phyloP scores from a whole-genome alignment of 2,797 vertebrate genomes.

The Leptatherina wallacei region DNA sequence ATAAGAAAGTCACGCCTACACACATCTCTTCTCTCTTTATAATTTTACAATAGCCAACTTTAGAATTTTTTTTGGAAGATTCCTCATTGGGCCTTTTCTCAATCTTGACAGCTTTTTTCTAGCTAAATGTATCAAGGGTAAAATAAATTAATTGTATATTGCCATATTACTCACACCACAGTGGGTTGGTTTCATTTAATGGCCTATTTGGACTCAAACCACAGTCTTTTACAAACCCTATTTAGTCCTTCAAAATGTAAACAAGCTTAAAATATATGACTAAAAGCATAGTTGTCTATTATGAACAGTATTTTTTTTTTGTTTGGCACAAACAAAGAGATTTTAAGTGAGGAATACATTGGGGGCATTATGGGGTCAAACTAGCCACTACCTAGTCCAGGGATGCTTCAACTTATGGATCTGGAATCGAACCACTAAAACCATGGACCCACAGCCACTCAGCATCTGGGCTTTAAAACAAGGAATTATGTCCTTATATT shows the following conservation, averaged over 20 bases:
- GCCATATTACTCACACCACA: too few species aligned
- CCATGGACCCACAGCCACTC: background rate
- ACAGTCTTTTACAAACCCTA: background rate
- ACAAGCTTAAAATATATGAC: background rate
- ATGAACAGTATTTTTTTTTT: background rate
- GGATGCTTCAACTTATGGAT: background rate
- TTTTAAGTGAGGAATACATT: background rate
- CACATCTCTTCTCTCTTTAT: background rate
- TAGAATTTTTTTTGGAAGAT: background rate
- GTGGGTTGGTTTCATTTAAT: background rate
- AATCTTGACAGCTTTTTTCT: background rate
- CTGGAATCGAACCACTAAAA: background rate
- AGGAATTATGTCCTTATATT: background rate
- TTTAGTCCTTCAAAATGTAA: background rate
- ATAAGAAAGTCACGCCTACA: background rate
- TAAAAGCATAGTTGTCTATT: background rate
- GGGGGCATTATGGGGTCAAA: background rate
- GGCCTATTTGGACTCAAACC: background rate
- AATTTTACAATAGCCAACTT: background rate
- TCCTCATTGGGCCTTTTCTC: background rate
- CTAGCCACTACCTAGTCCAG: background rate
- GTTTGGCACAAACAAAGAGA: too few species aligned
- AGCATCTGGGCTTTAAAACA: background rate
- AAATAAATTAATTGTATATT: too few species aligned
- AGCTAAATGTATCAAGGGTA: too few species aligned